phyloP scores from a whole-genome alignment of 1,140 invertebrate genomes.

The Sarcophaga peregrina region DNA sequence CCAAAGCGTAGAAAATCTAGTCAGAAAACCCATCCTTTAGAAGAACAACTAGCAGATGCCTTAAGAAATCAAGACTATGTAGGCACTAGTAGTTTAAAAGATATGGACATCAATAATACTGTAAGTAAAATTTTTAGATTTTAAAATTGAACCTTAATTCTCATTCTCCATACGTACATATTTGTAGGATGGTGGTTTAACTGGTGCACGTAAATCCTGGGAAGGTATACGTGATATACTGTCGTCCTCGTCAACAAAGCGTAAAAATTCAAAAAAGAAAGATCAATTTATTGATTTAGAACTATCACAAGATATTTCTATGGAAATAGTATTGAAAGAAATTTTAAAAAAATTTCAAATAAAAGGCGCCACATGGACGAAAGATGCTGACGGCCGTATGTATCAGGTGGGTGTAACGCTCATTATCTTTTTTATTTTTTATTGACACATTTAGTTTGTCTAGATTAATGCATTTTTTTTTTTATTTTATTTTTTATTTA shows the following conservation, averaged over 20 bases:
- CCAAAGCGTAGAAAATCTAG: slow-evolving; percentile 40
- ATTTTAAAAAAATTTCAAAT: slow-evolving; percentile 62
- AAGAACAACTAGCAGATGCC: neutral
- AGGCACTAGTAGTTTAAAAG: slow-evolving; percentile 35
- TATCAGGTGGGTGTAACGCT: slow-evolving; percentile 52
- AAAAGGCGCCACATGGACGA: slow-evolving; percentile 58
- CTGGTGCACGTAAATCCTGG: slow-evolving; percentile 32
- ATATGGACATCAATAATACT: slow-evolving; percentile 22
- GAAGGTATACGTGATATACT: slow-evolving; percentile 35
- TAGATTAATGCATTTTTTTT: too few species aligned
- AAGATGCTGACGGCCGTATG: slow-evolving; percentile 53
- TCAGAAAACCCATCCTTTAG: neutral
- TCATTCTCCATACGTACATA: neutral
- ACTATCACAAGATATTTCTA: slow-evolving; percentile 54
- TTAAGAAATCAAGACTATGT: neutral
- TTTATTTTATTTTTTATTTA: too few species aligned
- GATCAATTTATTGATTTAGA: slow-evolving; percentile 34
- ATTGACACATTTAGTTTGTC: too few species aligned
- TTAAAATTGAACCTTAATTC: neutral
- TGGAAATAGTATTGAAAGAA: slow-evolving; percentile 60
- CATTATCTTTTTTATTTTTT: too few species aligned
- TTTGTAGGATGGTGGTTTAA: slow-evolving; percentile 28
- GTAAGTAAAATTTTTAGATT: slow-evolving; percentile 23
- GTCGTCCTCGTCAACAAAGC: slow-evolving; percentile 22
- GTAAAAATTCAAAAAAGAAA: slow-evolving; percentile 20